Evolutionary conservation across 1,140 invertebrate species (phyloP).

Genomic region (Drosophila murphyi): DNA sequence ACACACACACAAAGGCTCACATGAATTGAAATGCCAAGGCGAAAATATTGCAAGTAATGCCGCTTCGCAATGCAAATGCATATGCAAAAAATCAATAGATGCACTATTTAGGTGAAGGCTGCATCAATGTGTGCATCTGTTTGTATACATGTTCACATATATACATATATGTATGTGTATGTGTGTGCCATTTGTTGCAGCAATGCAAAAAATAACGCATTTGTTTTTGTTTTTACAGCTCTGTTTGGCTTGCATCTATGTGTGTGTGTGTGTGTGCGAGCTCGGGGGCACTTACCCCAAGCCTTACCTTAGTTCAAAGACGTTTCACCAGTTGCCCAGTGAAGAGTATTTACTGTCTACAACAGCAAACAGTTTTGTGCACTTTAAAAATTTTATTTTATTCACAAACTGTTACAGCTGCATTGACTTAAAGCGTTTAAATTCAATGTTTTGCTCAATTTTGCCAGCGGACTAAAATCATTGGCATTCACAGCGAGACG

Average conservation of each 20-base stretch:
- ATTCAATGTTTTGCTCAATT: conserved; percentile 50
- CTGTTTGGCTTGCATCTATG: conserved; percentile 31
- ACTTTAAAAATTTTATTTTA: background rate
- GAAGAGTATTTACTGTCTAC: background rate
- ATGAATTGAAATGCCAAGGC: background rate
- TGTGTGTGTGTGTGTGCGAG: conserved; percentile 1
- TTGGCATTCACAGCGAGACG: conserved; percentile 28
- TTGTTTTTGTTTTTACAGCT: conserved; percentile 58
- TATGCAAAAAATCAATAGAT: conserved; percentile 59
- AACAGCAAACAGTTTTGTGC: background rate
- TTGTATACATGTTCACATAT: conserved; percentile 41
- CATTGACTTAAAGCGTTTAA: conserved; percentile 41
- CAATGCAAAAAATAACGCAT: conserved; percentile 33
- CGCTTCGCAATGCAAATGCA: conserved; percentile 51
- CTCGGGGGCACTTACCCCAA: conserved; percentile 24
- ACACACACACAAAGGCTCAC: background rate
- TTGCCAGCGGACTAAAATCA: conserved; percentile 44
- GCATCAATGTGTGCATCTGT: conserved; percentile 60
- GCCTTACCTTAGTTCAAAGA: conserved; percentile 49
- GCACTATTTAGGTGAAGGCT: conserved; percentile 62
- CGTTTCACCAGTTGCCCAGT: conserved; percentile 4
- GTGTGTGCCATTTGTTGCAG: conserved; percentile 37
- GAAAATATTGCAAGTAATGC: conserved; percentile 42
- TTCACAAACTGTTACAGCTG: conserved; percentile 13
- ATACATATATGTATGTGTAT: conserved; percentile 23